These are phyloP conservation scores for Arctia plantaginis DNA, from an alignment of 2,888 invertebrate genomes.

Conservation along the genomic window DNA sequence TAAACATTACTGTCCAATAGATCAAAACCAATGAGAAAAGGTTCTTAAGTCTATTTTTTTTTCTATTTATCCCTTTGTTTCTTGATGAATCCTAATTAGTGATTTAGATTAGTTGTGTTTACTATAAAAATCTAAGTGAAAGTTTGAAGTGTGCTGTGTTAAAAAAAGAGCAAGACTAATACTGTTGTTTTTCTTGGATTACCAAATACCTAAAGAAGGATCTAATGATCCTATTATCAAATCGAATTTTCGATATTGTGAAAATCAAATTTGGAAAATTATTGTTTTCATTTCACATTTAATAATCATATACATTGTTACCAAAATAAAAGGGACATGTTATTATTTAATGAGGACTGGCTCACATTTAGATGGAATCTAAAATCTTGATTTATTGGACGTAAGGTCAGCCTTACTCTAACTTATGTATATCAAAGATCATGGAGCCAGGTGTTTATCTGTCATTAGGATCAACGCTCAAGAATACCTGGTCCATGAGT, in stretches of 20 bases:
- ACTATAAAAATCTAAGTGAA: neutral
- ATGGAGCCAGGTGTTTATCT: slow-evolving; percentile 48
- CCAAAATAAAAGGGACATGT: neutral
- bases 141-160: neutral
- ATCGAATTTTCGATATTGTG: neutral
- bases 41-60: too few species aligned
- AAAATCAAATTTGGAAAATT: neutral
- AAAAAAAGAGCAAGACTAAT: too few species aligned
- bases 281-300: neutral
- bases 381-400: slow-evolving; percentile 30
- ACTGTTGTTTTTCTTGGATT: neutral
- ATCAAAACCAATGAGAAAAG: neutral
- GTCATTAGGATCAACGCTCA: slow-evolving; percentile 31
- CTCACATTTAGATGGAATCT: slow-evolving; percentile 23
- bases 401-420: slow-evolving; percentile 31
- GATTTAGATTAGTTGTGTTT: neutral
- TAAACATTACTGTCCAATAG: neutral
- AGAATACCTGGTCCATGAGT: slow-evolving; percentile 36
- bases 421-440: slow-evolving; percentile 33
- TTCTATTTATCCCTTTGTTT: too few species aligned
- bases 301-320: neutral
- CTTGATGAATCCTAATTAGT: too few species aligned
- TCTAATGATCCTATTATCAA: neutral
- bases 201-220: too few species aligned
- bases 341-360: slow-evolving; percentile 1